Conservation (phyloP, 2,797 vertebrate species). For the Acridotheres tristis region DNA sequence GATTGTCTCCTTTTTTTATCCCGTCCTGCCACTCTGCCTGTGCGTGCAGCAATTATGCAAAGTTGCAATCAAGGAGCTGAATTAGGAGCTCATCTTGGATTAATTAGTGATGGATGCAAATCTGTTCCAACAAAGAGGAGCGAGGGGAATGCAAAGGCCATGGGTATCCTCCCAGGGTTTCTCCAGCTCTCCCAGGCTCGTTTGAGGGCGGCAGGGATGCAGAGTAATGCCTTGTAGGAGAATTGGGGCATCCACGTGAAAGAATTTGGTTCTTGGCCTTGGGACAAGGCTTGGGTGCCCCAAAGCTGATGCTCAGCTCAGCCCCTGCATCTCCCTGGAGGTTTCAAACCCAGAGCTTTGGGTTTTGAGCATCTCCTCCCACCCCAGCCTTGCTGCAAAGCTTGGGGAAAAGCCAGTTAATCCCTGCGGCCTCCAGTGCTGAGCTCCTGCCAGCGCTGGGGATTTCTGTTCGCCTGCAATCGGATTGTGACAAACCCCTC, state of each 20-base stretch:
- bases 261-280: neutral
- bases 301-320: neutral
- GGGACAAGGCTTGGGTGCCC: neutral
- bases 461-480: constrained; percentile 31
- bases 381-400: neutral
- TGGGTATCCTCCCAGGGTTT: neutral
- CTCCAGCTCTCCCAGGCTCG: neutral
- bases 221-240: neutral
- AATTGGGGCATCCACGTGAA: neutral
- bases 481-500: constrained; percentile 11
- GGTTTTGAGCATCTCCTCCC: neutral
- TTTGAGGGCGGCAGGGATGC: neutral
- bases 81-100: constrained; percentile 62
- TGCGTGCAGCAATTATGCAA: constrained; percentile 50
- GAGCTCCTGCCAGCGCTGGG: neutral
- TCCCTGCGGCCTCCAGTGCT: neutral
- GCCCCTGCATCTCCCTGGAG: neutral
- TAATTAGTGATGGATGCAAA: constrained; percentile 67
- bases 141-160: neutral
- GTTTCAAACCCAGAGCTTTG: neutral
- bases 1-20: constrained; percentile 35
- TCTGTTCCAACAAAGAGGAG: neutral
- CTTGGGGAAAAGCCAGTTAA: constrained; percentile 29
- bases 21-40: neutral
- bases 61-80: constrained; percentile 68